Conservation (phyloP, 2,888 invertebrate species). For the Pachycephus smyrnensis region DNA sequence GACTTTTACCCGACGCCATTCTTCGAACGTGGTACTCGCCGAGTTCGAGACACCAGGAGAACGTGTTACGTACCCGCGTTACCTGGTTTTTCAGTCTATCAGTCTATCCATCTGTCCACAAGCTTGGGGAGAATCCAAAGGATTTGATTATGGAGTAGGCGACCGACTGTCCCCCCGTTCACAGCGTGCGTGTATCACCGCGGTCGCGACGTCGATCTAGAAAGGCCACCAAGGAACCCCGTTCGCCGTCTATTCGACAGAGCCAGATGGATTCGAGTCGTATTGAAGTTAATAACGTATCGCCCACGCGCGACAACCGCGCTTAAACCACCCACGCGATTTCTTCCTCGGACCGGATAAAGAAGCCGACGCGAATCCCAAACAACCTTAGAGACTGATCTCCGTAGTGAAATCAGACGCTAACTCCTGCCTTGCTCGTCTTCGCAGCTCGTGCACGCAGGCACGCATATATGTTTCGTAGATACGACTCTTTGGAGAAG, state of each 20-base stretch:
- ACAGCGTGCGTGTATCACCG: background rate
- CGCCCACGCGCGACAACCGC: conserved; percentile 28
- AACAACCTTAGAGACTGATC: background rate
- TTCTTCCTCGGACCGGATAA: conserved; percentile 1
- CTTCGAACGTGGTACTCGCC: background rate
- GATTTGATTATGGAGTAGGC: background rate
- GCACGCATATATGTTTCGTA: background rate
- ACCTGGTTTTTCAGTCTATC: background rate
- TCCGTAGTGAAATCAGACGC: background rate
- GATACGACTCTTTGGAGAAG: background rate
- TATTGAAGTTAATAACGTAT: conserved; percentile 28
- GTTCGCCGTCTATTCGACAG: background rate
- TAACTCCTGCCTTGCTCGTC: background rate
- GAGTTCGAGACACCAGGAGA: background rate
- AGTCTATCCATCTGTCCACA: background rate
- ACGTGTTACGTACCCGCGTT: background rate
- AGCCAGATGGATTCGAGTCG: conserved; percentile 31
- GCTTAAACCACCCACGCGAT: conserved; percentile 25
- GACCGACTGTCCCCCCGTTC: background rate
- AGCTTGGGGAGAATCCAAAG: background rate
- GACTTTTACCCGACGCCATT: background rate
- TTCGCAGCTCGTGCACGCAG: background rate
- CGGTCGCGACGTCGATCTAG: conserved; percentile 2
- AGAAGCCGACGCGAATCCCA: background rate
- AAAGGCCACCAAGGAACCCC: conserved; percentile 35